These are phyloP conservation scores for Ptilonorhynchus violaceus DNA, from an alignment of 2,113 vertebrate genomes.

Conservation along the genomic window DNA sequence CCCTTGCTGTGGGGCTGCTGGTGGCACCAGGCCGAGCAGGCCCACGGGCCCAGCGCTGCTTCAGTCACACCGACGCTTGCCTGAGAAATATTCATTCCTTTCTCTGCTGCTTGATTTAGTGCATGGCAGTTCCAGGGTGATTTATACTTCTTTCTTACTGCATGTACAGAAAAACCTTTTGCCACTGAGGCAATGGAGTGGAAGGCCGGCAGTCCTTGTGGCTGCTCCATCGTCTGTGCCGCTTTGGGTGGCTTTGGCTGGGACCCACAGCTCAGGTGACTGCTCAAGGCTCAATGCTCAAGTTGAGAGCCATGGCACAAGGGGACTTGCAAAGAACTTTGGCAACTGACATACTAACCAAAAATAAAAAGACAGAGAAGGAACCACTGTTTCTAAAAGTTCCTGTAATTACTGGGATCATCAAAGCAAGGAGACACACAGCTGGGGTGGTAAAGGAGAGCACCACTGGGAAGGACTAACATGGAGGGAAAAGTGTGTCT, in stretches of 20 bases:
- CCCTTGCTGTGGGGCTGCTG: not conserved
- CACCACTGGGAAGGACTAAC: not conserved
- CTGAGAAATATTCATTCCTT: not conserved
- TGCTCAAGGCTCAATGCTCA: not conserved
- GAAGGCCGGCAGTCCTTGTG: not conserved
- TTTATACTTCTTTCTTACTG: not conserved
- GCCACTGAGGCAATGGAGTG: not conserved
- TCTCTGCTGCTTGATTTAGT: not conserved
- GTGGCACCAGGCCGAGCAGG: not conserved
- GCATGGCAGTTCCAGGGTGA: not conserved
- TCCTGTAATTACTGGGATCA: not conserved
- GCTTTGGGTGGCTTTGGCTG: not conserved
- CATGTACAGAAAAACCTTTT: not conserved
- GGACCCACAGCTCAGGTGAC: not conserved
- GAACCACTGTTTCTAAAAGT: not conserved
- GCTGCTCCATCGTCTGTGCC: not conserved
- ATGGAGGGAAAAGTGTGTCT: not conserved
- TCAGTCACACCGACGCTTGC: not conserved
- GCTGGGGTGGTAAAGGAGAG: not conserved
- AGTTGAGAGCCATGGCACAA: not conserved
- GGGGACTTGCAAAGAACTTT: not conserved
- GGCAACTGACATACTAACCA: not conserved
- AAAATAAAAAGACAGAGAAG: not conserved
- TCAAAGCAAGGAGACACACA: not conserved
- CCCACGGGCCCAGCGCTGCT: not conserved